Evolutionary conservation across 2,888 invertebrate genomes (phyloP).

Genomic region (Phengaris alcon): DNA sequence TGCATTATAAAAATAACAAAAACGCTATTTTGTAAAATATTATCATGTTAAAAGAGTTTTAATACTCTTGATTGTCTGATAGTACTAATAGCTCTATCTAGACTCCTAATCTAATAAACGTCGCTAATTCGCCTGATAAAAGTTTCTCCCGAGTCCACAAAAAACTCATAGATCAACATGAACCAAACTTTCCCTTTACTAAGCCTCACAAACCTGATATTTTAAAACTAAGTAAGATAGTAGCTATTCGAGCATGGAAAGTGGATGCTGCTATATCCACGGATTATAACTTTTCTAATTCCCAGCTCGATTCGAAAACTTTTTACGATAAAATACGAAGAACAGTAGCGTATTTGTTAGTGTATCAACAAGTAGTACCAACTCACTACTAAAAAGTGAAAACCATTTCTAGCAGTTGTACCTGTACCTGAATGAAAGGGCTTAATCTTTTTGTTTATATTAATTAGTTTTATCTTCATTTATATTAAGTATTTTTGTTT

Average conservation of each 20-base stretch:
- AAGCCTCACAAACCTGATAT: constrained; percentile 24
- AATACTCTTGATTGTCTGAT: too few relatives aligned
- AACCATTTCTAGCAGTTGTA: background rate
- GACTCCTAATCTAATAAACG: background rate
- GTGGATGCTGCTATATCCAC: constrained; percentile 31
- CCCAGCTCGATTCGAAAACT: constrained; percentile 68
- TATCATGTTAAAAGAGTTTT: background rate
- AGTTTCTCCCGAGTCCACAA: background rate
- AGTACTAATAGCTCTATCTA: background rate
- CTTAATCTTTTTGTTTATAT: background rate
- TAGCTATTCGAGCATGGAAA: constrained; percentile 30
- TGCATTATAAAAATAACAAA: background rate
- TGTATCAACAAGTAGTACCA: constrained; percentile 4
- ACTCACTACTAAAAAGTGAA: background rate
- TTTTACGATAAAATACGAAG: constrained; percentile 44
- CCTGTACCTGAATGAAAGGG: background rate
- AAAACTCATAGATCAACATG: constrained; percentile 9
- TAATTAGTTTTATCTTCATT: background rate
- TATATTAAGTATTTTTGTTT: too few relatives aligned
- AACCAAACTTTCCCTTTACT: constrained; percentile 17
- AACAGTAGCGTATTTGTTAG: background rate
- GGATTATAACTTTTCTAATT: constrained; percentile 73
- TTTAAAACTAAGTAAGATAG: constrained; percentile 22
- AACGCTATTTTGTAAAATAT: background rate
- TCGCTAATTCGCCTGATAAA: background rate